Percentiles rank a stretch among this genome's conserved stretches.
These are phyloP conservation scores for Ptychoptera contaminata DNA, from an alignment of 2,888 invertebrate genomes.

Conservation along the genomic window DNA sequence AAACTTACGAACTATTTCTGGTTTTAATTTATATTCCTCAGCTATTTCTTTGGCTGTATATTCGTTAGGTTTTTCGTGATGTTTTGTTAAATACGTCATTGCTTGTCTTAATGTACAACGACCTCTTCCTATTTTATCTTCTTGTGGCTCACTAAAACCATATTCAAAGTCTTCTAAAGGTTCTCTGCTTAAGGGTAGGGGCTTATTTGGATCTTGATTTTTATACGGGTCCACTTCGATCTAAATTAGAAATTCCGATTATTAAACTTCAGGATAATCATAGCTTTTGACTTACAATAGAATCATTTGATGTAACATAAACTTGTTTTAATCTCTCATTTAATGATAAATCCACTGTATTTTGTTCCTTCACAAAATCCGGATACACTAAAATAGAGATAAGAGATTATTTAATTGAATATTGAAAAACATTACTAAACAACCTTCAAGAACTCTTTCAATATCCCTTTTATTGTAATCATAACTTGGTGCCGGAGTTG, in stretches of 20 bases:
- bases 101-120: conserved; percentile 46
- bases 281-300: conserved; percentile 38
- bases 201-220: conserved; percentile 24
- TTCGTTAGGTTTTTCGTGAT: conserved; percentile 42
- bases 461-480: conserved; percentile 43
- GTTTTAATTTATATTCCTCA: conserved; percentile 48
- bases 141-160: conserved; percentile 59
- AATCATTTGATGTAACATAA: conserved; percentile 52
- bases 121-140: conserved; percentile 41
- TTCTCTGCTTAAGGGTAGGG: conserved; percentile 42
- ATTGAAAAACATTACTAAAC: conserved; percentile 3
- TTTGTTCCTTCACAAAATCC: conserved; percentile 40
- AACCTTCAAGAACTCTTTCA: conserved; percentile 41
- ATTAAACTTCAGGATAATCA: neutral
- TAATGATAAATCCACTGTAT: conserved; percentile 43
- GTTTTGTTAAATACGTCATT: conserved; percentile 46
- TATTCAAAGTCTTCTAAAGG: conserved; percentile 39
- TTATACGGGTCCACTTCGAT: conserved; percentile 20
- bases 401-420: too few relatives aligned
- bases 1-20: conserved; percentile 39
- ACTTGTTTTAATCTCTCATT: conserved; percentile 50
- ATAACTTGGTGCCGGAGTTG: conserved; percentile 52
- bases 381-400: conserved; percentile 38
- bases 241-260: conserved; percentile 13
- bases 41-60: conserved; percentile 46